Evolutionary conservation across 2,888 invertebrate species (phyloP), one percentile per base, ranked within the genome.

Genomic region (Chrysomela aeneicollis): DNA sequence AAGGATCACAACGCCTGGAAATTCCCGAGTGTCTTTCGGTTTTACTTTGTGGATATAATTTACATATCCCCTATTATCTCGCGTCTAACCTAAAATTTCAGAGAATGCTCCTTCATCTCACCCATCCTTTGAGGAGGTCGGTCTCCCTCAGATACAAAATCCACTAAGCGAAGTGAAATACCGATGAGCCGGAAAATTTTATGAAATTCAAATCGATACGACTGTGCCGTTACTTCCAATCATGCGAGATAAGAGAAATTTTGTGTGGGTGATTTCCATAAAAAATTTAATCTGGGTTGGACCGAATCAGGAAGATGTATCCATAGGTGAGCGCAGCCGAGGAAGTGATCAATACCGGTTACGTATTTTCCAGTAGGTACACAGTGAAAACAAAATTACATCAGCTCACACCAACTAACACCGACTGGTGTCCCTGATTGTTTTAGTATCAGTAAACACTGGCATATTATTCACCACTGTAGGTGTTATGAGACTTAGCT

Each of bases 111-210:
- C 42, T 42, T 42, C 42, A 42, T 42, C 42, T 42, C 15, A 35
- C 10, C 32, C 32, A 35, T 42, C 42, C 15, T 42, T 42, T 15
- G 15, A 42, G n/a, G 3, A 42, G 42, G 42, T 12, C 15, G 15
- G 42, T 42, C 42, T 35, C 32, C 32, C 32, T 35, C 9, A 35
- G 32, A 35, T 35, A 35, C 32, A 4, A 15, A 42, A 42, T 42
- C 42, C 15, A 42, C 4, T 1, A 12, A 42, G 42, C n/a, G n/a
- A 15, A 42, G 42, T 42, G 42, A 42, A 42, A 15, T 15, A 42
- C n/a, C 42, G 42, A 42, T 42, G 42, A 42, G n/a, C 42, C 42
- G 15, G 42, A 42, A 42, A 42, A 42, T 42, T 42, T 42, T 15
- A 42, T 42, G 42, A 42, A 42, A 42, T 42, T 42, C 42, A 42